Evolutionary conservation across 2,113 vertebrate species (phyloP), one percentile per base, ranked within the genome.

Genomic region (Syrmaticus mikado): DNA sequence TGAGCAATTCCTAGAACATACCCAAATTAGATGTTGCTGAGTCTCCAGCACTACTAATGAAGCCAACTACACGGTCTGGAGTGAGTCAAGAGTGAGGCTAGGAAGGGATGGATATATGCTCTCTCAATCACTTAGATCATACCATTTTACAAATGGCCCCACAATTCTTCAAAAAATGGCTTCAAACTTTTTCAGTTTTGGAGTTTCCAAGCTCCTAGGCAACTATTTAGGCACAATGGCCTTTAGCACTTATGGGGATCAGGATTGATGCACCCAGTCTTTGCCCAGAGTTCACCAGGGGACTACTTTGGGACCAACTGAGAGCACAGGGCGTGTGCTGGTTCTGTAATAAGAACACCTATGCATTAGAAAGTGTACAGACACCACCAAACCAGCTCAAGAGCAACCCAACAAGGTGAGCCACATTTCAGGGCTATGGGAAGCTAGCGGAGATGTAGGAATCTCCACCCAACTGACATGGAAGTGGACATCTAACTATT

Each of bases 241-340:
- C 10, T 50, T 67, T 57, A 3, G 18, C 0, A 0, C 10, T 32
- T 3, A 12, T 10, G 9, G 30, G 8, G 3, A 22, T 52, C 22
- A 4, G 60, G 32, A 32, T 17, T 77, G 13, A 27, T 8, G 0
- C 1, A 30, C 2, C 8, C 1, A 1, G 1, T 27, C 10, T 64
- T 36, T 41, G 28, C 22, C 21, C 28, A 41, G 12, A 40, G 36
- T 14, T 68, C 41, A 30, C 5, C 50, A 43, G 46, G 15, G 3
- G 17, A 3, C 18, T 24, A 22, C 2, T 53, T 20, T 70, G 87
- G 34, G 34, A 21, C 46, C 0, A 0, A 14, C 27, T 36, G 50
- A 0, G 1, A 28, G 38, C 0, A 1, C 20, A 84, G 34, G 41
- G 18, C 0, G 0, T 13, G 64, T 67, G 28, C 65, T 46, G 80